phyloP scores from a whole-genome alignment of 2,888 invertebrate species.

The Erynnis tages region DNA sequence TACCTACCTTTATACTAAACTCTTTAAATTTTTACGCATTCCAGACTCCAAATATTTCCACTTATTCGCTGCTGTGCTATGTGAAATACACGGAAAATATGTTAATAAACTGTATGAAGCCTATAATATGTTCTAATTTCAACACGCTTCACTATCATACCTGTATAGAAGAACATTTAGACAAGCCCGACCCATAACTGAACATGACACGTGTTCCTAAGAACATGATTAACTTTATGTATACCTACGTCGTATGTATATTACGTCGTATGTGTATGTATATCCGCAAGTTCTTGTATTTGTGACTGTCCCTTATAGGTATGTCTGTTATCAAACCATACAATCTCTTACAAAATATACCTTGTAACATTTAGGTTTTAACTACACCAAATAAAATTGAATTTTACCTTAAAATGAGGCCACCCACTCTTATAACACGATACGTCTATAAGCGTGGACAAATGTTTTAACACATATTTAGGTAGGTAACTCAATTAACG shows the following conservation, averaged over 20 bases:
- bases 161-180: constrained; percentile 11
- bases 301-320: neutral
- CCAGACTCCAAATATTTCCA: no score
- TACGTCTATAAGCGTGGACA: no score
- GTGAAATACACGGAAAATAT: constrained; percentile 12
- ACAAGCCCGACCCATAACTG: neutral
- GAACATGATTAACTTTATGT: no score
- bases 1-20: no score
- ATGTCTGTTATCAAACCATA: constrained; percentile 18
- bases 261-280: neutral
- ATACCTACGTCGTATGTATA: neutral
- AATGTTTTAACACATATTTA: no score
- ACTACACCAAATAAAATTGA: neutral
- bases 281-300: neutral
- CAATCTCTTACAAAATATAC: constrained; percentile 13
- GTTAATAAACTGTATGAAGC: neutral
- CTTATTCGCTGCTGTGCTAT: no score
- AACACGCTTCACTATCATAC: constrained; percentile 1
- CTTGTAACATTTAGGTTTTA: neutral
- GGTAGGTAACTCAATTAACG: no score
- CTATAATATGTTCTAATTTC: constrained; percentile 8
- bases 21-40: no score
- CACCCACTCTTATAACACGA: no score
- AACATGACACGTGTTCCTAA: constrained; percentile 20
- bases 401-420: no score